Percentiles rank a stretch among this genome's conserved stretches.
Evolutionary conservation across 2,113 vertebrate genomes (phyloP).

Genomic region (Cyrtonyx montezumae): DNA sequence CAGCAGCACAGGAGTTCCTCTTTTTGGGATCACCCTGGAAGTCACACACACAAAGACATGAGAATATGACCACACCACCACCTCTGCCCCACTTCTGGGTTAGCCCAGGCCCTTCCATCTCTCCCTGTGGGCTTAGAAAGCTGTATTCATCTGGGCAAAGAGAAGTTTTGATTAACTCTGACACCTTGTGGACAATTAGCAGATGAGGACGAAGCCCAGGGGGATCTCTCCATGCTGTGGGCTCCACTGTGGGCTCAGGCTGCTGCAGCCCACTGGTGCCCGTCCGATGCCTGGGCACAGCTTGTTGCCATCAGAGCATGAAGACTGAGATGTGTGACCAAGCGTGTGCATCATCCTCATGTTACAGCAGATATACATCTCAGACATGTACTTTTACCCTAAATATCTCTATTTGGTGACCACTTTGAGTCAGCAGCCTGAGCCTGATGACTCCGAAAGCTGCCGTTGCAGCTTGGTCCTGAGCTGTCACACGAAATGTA

Average conservation of each 20-base stretch:
- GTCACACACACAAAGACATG: background rate
- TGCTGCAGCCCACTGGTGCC: background rate
- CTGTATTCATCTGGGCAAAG: background rate
- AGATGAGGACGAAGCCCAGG: background rate
- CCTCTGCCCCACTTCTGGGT: background rate
- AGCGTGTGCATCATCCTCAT: rapidly evolving
- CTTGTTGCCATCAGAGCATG: background rate
- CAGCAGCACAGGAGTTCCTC: background rate
- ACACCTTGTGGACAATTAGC: slow-evolving; percentile 68
- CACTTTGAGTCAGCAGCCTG: slow-evolving; percentile 14
- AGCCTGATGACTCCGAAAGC: background rate
- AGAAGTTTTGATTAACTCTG: slow-evolving; percentile 38
- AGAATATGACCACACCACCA: background rate
- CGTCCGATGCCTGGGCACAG: rapidly evolving
- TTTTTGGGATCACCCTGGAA: background rate
- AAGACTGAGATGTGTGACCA: background rate
- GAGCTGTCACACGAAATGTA: background rate
- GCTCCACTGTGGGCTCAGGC: background rate
- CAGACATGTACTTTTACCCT: rapidly evolving
- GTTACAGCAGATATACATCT: background rate
- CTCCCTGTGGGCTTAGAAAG: background rate
- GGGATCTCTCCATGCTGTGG: background rate
- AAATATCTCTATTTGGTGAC: background rate
- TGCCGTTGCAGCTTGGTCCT: background rate
- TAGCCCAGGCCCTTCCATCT: background rate